Evolutionary conservation across 2,113 vertebrate genomes (phyloP).

Genomic region (Orthonyx spaldingii): DNA sequence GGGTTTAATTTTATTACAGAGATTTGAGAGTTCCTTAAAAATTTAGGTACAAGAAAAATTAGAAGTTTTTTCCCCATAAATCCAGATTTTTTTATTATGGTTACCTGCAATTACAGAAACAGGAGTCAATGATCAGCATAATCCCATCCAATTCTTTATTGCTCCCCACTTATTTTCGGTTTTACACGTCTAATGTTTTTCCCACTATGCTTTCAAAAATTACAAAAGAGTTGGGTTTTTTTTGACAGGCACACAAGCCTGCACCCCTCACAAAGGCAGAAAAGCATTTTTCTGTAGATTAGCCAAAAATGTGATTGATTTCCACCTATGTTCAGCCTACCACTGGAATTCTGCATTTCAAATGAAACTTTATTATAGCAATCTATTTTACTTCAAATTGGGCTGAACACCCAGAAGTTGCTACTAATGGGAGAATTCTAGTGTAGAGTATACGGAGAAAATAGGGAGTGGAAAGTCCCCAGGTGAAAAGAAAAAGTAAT

Average conservation of each 20-base stretch:
- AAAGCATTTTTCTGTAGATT: not conserved
- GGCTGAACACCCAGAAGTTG: not conserved
- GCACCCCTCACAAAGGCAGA: not conserved
- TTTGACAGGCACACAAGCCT: not conserved
- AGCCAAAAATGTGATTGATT: not conserved
- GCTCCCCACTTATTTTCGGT: not conserved
- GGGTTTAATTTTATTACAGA: not conserved
- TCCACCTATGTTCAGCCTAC: not conserved
- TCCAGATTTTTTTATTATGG: not conserved
- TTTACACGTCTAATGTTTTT: not conserved
- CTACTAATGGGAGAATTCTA: not conserved
- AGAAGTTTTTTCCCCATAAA: rapidly evolving
- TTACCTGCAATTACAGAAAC: not conserved
- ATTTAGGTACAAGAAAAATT: not conserved
- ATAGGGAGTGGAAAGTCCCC: not conserved
- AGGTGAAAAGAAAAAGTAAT: not conserved
- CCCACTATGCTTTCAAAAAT: not conserved
- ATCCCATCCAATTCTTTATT: not conserved
- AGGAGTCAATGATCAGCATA: not conserved
- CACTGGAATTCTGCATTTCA: not conserved
- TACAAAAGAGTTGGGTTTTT: rapidly evolving
- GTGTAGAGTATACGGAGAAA: not conserved
- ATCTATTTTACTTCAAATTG: not conserved
- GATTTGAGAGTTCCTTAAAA: not conserved
- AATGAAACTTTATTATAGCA: not conserved